Evolutionary conservation across 2,113 vertebrate genomes (phyloP).

Genomic region (Misgurnus anguillicaudatus): DNA sequence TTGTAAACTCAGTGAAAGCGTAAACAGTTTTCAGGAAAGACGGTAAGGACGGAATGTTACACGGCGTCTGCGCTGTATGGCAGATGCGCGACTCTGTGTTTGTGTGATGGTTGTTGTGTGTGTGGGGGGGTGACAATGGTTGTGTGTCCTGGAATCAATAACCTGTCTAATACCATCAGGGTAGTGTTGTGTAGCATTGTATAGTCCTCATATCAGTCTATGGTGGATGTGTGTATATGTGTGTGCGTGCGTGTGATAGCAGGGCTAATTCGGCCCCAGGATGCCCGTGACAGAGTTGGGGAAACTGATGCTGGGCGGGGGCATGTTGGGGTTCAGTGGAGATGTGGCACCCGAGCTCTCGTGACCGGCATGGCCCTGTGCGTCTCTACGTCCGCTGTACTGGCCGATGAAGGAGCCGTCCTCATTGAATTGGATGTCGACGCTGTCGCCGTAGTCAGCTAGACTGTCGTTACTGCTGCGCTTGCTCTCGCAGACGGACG

Average conservation of each 20-base stretch:
- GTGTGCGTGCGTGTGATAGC: neutral
- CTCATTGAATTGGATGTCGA: conserved; percentile 93
- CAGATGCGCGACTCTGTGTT: no score
- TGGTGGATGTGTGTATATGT: neutral
- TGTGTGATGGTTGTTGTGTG: no score
- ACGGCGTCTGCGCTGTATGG: neutral
- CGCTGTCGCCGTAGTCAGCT: conserved; percentile 88
- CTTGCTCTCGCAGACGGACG: conserved; percentile 82
- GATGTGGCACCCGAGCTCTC: conserved; percentile 85
- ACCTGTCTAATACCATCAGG: neutral
- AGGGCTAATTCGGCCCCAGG: conserved; percentile 68
- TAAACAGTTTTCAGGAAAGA: no score
- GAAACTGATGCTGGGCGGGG: conserved; percentile 72
- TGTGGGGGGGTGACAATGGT: no score
- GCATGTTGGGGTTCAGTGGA: conserved; percentile 74
- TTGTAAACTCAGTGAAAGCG: no score
- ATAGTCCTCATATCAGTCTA: neutral
- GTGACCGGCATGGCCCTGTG: conserved; percentile 69
- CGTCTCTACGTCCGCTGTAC: conserved; percentile 83
- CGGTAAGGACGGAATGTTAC: no score
- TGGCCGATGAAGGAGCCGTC: conserved; percentile 94
- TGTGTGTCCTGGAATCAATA: neutral
- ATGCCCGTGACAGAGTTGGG: conserved; percentile 64
- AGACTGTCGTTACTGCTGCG: conserved; percentile 87
- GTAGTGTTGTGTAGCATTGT: no score